phyloP scores from a whole-genome alignment of 2,888 invertebrate species.

The Zhengitettix transpicula region DNA sequence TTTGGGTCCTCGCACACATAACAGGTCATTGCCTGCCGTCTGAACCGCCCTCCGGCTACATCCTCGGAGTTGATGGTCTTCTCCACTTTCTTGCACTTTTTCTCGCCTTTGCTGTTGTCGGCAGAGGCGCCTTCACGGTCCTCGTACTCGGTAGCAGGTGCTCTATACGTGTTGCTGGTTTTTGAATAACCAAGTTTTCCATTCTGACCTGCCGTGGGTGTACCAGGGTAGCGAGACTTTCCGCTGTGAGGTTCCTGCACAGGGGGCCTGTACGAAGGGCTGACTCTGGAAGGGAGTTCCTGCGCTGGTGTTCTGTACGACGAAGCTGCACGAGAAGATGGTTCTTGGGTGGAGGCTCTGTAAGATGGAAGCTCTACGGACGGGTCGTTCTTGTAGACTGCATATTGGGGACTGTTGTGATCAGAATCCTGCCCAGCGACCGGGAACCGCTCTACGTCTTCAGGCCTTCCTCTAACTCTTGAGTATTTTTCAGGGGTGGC shows the following conservation, averaged over 20 bases:
- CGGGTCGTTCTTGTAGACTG: not conserved
- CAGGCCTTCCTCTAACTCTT: too few species aligned
- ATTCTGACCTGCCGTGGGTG: not conserved
- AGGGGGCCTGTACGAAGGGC: not conserved
- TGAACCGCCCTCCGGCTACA: constrained; percentile 16
- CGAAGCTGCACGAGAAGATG: constrained; percentile 5
- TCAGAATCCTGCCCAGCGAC: too few species aligned
- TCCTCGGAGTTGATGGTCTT: constrained; percentile 19
- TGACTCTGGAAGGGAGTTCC: constrained; percentile 11
- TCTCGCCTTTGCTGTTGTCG: constrained; percentile 5
- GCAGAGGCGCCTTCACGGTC: not conserved
- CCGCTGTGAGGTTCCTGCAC: constrained; percentile 11
- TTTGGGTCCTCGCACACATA: constrained; percentile 34
- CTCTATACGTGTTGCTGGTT: not conserved
- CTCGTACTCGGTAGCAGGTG: constrained; percentile 2
- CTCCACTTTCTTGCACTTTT: constrained; percentile 18
- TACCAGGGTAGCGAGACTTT: constrained; percentile 3
- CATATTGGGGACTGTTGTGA: too few species aligned
- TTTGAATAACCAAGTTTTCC: not conserved
- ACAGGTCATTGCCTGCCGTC: constrained; percentile 35
- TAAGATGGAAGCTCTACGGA: constrained; percentile 7
- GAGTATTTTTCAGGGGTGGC: too few species aligned
- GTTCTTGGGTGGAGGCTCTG: constrained; percentile 4
- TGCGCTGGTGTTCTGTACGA: constrained; percentile 18
- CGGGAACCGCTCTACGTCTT: too few species aligned